Percentiles rank a stretch among this genome's conserved stretches.
Conservation (phyloP, 2,113 vertebrate genomes). For the Conger conger region DNA sequence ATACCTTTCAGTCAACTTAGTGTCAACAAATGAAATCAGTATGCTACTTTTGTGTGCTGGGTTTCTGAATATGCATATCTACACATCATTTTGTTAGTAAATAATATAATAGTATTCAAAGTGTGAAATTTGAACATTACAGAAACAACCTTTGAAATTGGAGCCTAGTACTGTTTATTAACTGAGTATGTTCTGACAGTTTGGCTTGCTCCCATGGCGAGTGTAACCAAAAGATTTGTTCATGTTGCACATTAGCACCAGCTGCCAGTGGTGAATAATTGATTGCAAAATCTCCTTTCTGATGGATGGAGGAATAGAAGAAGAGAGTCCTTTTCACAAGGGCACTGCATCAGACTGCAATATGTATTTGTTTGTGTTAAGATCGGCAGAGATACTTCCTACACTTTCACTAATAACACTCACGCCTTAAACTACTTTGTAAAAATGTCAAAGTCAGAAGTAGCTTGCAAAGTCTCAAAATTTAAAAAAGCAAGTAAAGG, state of each 20-base stretch:
- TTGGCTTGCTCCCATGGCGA: constrained; percentile 66
- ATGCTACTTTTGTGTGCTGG: neutral
- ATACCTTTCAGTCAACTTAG: neutral
- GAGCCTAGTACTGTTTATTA: constrained; percentile 68
- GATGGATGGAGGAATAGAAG: constrained; percentile 53
- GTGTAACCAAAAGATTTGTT: constrained; percentile 71
- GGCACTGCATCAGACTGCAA: neutral
- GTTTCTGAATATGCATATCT: neutral
- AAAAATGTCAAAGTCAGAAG: neutral
- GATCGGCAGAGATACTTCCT: neutral
- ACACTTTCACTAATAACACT: neutral
- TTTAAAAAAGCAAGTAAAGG: neutral
- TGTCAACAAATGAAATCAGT: neutral
- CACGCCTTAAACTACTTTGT: neutral
- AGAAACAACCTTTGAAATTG: constrained; percentile 55
- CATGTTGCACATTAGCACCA: constrained; percentile 66
- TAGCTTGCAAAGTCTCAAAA: no score
- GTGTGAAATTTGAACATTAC: neutral
- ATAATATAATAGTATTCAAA: neutral
- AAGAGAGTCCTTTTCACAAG: neutral
- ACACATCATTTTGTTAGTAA: neutral
- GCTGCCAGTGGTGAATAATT: constrained; percentile 70
- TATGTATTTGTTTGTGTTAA: neutral
- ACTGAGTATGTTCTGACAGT: constrained; percentile 56
- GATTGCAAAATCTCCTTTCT: constrained; percentile 62